These are phyloP conservation scores for Pristionchus entomophagus DNA, from an alignment of 2,888 invertebrate species.

Conservation along the genomic window DNA sequence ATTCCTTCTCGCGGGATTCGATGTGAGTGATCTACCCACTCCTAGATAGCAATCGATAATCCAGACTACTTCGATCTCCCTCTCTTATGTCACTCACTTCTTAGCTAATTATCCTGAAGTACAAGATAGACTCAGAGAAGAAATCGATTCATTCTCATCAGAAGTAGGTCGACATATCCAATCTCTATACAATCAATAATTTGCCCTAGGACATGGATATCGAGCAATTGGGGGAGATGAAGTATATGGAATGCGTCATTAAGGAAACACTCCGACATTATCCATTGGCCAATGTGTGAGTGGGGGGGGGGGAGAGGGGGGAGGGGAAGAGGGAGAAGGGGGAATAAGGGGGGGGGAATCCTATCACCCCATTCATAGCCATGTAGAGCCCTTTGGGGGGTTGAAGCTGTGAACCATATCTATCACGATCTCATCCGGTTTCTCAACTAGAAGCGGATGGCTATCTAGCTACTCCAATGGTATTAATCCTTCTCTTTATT, in stretches of 20 bases:
- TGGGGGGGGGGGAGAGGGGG: not conserved
- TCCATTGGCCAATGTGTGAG: conserved; percentile 66
- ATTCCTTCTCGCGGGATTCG: conserved; percentile 72
- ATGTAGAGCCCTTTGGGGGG: not conserved
- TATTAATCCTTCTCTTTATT: not conserved
- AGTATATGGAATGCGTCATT: conserved; percentile 68
- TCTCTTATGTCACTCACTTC: not conserved
- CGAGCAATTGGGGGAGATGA: conserved; percentile 62
- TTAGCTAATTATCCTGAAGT: conserved; percentile 59
- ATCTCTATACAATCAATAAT: not conserved
- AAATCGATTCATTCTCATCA: conserved; percentile 51
- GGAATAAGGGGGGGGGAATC: too few relatives aligned
- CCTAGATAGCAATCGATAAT: too few relatives aligned
- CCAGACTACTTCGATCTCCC: too few relatives aligned
- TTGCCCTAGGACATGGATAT: conserved; percentile 54
- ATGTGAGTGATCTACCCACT: conserved; percentile 77
- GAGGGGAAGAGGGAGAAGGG: too few relatives aligned
- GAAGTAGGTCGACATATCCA: conserved; percentile 47
- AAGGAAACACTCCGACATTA: conserved; percentile 68
- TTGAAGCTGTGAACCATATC: not conserved
- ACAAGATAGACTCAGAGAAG: conserved; percentile 56
- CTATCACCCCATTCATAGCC: not conserved
- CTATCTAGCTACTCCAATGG: not conserved
- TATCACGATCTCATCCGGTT: not conserved
- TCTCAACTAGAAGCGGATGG: not conserved